Percentiles rank a stretch among this genome's conserved stretches.
Conservation (phyloP, 2,797 vertebrate species). For the Vipera ursinii region DNA sequence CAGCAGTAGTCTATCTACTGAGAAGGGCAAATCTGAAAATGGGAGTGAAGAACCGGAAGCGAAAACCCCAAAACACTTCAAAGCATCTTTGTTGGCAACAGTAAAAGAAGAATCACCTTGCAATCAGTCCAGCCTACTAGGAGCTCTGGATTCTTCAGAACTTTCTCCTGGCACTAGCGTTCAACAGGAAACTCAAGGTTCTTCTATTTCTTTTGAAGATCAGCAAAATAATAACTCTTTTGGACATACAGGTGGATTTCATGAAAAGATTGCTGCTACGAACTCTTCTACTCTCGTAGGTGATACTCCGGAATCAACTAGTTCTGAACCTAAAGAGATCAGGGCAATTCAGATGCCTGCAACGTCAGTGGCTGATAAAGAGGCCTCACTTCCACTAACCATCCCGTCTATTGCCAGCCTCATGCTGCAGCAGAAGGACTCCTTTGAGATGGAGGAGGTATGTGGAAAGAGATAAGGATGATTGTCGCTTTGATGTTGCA, state of each 20-base stretch:
- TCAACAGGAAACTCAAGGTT: slow-evolving; percentile 33
- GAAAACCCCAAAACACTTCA: slow-evolving; percentile 73
- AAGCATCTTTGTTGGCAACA: slow-evolving; percentile 76
- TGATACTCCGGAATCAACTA: slow-evolving; percentile 44
- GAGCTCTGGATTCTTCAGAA: slow-evolving; percentile 12
- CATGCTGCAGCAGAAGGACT: slow-evolving; percentile 82
- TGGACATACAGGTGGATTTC: slow-evolving; percentile 25
- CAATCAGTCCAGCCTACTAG: slow-evolving; percentile 44
- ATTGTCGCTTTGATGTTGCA: not conserved
- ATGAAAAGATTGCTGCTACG: slow-evolving; percentile 41
- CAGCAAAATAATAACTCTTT: slow-evolving; percentile 35
- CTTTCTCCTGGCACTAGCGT: slow-evolving; percentile 40
- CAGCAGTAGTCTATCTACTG: slow-evolving; percentile 34
- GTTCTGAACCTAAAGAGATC: slow-evolving; percentile 38
- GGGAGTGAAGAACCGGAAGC: slow-evolving; percentile 62
- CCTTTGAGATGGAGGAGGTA: slow-evolving; percentile 98
- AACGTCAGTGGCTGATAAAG: slow-evolving; percentile 60
- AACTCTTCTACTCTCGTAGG: slow-evolving; percentile 45
- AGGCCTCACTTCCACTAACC: slow-evolving; percentile 57
- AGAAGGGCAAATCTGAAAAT: slow-evolving; percentile 57
- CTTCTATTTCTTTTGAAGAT: slow-evolving; percentile 17
- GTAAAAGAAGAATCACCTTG: slow-evolving; percentile 83
- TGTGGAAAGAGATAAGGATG: slow-evolving; percentile 40
- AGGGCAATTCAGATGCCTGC: slow-evolving; percentile 35
- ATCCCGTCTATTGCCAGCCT: slow-evolving; percentile 79